These are phyloP conservation scores for Spodoptera picta DNA, from an alignment of 2,888 invertebrate genomes.

Conservation along the genomic window DNA sequence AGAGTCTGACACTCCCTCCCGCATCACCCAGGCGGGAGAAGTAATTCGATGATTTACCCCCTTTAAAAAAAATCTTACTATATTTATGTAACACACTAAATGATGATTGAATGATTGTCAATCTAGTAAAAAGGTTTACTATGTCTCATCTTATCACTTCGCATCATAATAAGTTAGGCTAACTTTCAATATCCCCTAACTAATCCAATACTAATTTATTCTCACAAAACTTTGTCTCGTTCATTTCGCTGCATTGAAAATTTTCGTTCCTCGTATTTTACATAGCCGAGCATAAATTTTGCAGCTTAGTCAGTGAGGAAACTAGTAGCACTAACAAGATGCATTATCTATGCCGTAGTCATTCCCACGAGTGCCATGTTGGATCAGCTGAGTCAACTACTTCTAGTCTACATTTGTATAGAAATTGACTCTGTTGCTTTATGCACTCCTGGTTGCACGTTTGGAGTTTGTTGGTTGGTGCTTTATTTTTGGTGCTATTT, in stretches of 20 bases:
- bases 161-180: no score
- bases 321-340: slow-evolving; percentile 50
- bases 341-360: slow-evolving; percentile 44
- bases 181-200: no score
- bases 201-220: neutral
- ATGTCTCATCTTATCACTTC: no score
- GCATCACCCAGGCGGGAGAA: no score
- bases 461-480: slow-evolving; percentile 7
- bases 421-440: slow-evolving; percentile 29
- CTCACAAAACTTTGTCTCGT: neutral
- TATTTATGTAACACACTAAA: no score
- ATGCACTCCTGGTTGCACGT: slow-evolving; percentile 6
- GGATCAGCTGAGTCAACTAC: slow-evolving; percentile 40
- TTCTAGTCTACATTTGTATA: slow-evolving; percentile 32
- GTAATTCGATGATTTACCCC: no score
- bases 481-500: neutral
- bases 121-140: no score
- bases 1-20: no score
- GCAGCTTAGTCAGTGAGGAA: slow-evolving; percentile 21
- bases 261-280: slow-evolving; percentile 6
- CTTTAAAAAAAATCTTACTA: no score
- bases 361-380: slow-evolving; percentile 33
- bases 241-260: neutral
- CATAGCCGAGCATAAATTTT: slow-evolving; percentile 11
- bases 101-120: no score